Conservation (phyloP, 2,113 vertebrate genomes). For the Onychostruthus taczanowskii region DNA sequence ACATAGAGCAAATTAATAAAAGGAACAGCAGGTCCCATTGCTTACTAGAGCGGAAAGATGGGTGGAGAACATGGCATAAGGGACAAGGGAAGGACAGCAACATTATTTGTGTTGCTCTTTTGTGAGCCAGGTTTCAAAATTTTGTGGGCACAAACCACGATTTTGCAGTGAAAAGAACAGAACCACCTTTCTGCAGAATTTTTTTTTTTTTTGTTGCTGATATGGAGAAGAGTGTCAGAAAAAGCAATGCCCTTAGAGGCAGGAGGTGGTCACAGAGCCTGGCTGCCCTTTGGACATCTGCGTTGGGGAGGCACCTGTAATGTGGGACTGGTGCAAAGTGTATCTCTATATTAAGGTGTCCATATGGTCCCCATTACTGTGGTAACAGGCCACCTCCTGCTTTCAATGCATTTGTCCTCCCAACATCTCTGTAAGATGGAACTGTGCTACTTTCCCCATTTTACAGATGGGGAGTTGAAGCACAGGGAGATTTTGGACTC, state of each 20-base stretch:
- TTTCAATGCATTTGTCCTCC: conserved; percentile 66
- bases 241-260: conserved; percentile 37
- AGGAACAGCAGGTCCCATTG: conserved; percentile 67
- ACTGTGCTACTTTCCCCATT: conserved; percentile 32
- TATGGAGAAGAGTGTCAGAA: background rate
- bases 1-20: conserved; percentile 68
- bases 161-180: background rate
- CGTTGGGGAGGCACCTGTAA: conserved; percentile 59
- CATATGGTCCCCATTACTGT: conserved; percentile 68
- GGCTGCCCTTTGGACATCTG: conserved; percentile 66
- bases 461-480: conserved; percentile 47
- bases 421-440: conserved; percentile 64
- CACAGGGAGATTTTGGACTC: conserved; percentile 45
- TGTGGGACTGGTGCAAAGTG: conserved; percentile 48
- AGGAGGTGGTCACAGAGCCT: conserved; percentile 49
- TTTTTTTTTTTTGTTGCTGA: background rate
- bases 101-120: conserved; percentile 28
- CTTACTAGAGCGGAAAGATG: conserved; percentile 64
- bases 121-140: conserved; percentile 28
- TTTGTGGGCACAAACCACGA: background rate
- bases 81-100: conserved; percentile 46
- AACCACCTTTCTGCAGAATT: background rate
- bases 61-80: conserved; percentile 63
- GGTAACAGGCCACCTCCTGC: conserved; percentile 65
- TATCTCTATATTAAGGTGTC: conserved; percentile 68